These are phyloP conservation scores for Clitarchus hookeri DNA, from an alignment of 2,888 invertebrate genomes.

Conservation along the genomic window DNA sequence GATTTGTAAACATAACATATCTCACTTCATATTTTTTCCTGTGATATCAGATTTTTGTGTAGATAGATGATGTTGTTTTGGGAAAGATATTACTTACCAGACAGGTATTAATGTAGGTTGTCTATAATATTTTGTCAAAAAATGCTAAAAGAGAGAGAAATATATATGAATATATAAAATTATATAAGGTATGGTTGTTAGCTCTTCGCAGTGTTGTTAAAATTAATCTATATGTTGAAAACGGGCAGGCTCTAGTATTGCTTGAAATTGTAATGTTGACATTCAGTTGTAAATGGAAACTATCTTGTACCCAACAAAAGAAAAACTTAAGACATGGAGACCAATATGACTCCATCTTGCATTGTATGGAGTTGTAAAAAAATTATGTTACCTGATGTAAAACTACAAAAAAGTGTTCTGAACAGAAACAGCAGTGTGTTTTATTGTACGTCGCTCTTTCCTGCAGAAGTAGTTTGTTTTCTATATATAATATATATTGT, in stretches of 20 bases:
- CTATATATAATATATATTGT: too few relatives aligned
- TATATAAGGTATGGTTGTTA: slow-evolving; percentile 27
- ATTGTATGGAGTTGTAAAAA: slow-evolving; percentile 35
- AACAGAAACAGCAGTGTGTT: slow-evolving; percentile 28
- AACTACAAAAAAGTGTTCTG: slow-evolving; percentile 35
- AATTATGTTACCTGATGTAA: slow-evolving; percentile 36
- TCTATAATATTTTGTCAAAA: slow-evolving; percentile 20
- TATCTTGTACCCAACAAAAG: slow-evolving; percentile 11
- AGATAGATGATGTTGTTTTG: slow-evolving; percentile 4
- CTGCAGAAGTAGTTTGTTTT: too few relatives aligned
- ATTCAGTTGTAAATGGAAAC: slow-evolving; percentile 28
- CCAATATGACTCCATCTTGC: slow-evolving; percentile 29
- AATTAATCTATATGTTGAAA: slow-evolving; percentile 31
- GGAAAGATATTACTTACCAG: not conserved
- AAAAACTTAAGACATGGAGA: slow-evolving; percentile 31
- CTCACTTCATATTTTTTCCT: slow-evolving; percentile 31
- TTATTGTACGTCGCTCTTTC: not conserved
- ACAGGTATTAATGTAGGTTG: not conserved
- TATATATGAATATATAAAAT: slow-evolving; percentile 32
- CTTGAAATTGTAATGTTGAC: slow-evolving; percentile 32
- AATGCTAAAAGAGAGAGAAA: slow-evolving; percentile 28
- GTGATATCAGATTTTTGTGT: slow-evolving; percentile 25
- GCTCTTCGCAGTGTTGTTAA: slow-evolving; percentile 30
- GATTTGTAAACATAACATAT: slow-evolving; percentile 31
- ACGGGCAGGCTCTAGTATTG: slow-evolving; percentile 30